A percentile compares a stretch with the other conserved stretches of the same genome.
These are phyloP conservation scores for Triplophysa tibetana DNA, from an alignment of 2,113 vertebrate species.

Conservation along the genomic window DNA sequence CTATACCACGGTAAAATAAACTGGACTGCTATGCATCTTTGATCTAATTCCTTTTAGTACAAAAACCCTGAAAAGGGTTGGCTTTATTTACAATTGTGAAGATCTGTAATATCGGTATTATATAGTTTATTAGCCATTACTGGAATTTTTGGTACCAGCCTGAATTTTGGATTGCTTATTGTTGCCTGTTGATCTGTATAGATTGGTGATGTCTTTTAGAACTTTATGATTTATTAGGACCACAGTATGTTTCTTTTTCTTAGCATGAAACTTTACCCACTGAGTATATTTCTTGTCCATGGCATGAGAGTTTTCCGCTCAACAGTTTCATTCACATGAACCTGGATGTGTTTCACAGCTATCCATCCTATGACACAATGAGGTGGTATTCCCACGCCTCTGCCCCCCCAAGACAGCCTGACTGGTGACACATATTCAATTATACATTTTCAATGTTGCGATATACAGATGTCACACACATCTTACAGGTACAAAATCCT, in stretches of 20 bases:
- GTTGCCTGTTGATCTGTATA: too few species aligned
- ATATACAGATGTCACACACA: neutral
- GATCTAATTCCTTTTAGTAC: too few species aligned
- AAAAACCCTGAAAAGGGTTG: too few species aligned
- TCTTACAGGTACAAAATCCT: conserved; percentile 28
- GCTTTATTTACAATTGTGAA: neutral
- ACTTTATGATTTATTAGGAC: too few species aligned
- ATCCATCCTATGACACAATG: conserved; percentile 72
- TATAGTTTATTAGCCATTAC: neutral
- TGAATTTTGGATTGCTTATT: too few species aligned
- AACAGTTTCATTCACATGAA: neutral
- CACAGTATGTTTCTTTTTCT: too few species aligned
- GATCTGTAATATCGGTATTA: neutral
- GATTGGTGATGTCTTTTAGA: too few species aligned
- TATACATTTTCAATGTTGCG: conserved; percentile 20
- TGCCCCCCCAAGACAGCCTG: conserved; percentile 69
- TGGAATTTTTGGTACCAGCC: neutral
- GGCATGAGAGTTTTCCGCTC: too few species aligned
- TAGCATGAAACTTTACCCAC: too few species aligned
- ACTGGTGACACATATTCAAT: conserved; percentile 68
- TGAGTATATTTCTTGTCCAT: too few species aligned
- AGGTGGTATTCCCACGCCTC: conserved; percentile 77
- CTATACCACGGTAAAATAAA: too few species aligned
- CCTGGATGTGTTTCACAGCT: conserved; percentile 61
- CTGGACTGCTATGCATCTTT: too few species aligned